Evolutionary conservation across 2,888 invertebrate genomes (phyloP), one percentile per base, ranked within the genome.

Genomic region (Lutraria lutraria): DNA sequence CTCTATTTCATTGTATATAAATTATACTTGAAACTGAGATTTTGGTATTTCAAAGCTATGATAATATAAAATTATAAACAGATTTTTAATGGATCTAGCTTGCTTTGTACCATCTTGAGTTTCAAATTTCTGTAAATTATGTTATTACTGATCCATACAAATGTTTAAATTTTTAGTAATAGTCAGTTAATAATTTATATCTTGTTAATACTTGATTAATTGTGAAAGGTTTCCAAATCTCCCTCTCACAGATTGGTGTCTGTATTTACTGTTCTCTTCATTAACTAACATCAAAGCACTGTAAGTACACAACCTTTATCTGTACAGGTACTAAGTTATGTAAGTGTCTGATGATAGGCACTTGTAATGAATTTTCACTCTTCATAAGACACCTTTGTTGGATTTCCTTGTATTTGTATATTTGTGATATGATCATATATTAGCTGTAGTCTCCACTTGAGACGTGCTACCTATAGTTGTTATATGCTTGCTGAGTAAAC

Each of bases 331-430:
- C 8, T 10, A n/a, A 12, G 63, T 76, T 76, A 76, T 15, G 15
- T 34, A 76, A 76, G 15, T 19, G 31, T 15, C 19, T 8, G 31
- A 3, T 76, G 76, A 76, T 76, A 76, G 16, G 76, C 2, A 76
- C 16, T 25, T 43, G 31, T 76, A 34, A 76, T 76, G 29, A 76
- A 76, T 34, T 76, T 25, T 34, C 34, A 76, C 76, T 34, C 29
- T 31, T 76, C 13, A 76, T 34, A 34, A 31, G 76, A 19, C 6
- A 34, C 34, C 29, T 76, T 76, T 76, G 76, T 76, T 16, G 16
- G 29, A 31, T 34, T 76, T 76, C 34, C 13, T 76, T 76, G 76
- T 76, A 34, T 76, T 76, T 76, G 76, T 76, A 76, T 76, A 76
- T 76, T 31, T 76, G n/a, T n/a, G 76, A 76, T 76, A 76, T 31